Evolutionary conservation across 2,888 invertebrate genomes (phyloP).

Genomic region (Taenaris catops): DNA sequence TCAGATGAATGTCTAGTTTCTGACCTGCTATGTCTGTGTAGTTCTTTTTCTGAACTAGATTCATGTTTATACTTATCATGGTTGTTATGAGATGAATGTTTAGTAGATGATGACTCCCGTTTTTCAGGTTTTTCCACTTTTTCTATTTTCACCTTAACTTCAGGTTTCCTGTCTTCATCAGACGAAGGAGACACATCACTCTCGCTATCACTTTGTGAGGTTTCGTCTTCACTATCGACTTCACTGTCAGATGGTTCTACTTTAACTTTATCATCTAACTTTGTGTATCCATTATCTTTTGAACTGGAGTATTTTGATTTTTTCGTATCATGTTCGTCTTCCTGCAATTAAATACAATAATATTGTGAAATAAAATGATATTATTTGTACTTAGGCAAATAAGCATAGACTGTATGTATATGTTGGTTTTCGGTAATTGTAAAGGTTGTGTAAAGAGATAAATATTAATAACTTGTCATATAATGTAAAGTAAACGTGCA

Average conservation of each 20-base stretch:
- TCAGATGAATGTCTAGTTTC: conserved; percentile 38
- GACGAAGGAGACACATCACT: conserved; percentile 48
- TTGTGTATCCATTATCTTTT: conserved; percentile 45
- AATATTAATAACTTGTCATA: too few relatives aligned
- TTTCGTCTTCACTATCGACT: conserved; percentile 36
- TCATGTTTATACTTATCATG: conserved; percentile 39
- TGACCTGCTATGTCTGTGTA: conserved; percentile 35
- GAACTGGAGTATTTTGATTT: conserved; percentile 46
- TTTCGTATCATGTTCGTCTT: conserved; percentile 50
- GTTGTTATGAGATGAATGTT: conserved; percentile 39
- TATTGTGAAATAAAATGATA: too few relatives aligned
- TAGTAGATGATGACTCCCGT: conserved; percentile 32
- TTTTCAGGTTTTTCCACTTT: conserved; percentile 36
- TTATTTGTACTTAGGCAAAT: too few relatives aligned
- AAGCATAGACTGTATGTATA: too few relatives aligned
- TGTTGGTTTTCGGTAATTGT: not conserved
- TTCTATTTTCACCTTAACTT: conserved; percentile 40
- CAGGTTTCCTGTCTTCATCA: conserved; percentile 37
- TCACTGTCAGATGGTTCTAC: conserved; percentile 38
- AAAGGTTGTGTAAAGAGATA: not conserved
- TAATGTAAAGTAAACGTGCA: too few relatives aligned
- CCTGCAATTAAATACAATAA: conserved; percentile 35
- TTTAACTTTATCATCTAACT: conserved; percentile 34
- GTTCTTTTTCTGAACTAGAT: conserved; percentile 29
- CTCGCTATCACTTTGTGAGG: conserved; percentile 47